phyloP scores from a whole-genome alignment of 2,797 vertebrate genomes.

The Erpetoichthys calabaricus region DNA sequence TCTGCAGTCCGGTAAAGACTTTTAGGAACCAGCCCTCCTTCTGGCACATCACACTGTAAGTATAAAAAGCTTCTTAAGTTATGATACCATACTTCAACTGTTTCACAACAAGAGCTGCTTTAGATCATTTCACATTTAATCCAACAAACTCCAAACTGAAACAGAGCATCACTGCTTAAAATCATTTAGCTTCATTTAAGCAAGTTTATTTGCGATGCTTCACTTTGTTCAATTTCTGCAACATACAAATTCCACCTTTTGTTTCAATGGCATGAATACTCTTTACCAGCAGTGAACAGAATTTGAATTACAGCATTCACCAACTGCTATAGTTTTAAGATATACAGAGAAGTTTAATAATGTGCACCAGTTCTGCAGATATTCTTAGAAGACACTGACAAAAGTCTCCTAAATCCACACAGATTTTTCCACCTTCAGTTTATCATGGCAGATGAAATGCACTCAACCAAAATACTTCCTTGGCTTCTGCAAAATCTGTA shows the following conservation, averaged over 20 bases:
- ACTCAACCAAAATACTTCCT: background rate
- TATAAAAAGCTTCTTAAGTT: too few relatives aligned
- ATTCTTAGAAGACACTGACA: background rate
- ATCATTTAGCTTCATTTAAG: background rate
- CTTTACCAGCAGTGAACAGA: too few relatives aligned
- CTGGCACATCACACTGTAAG: constrained; percentile 84
- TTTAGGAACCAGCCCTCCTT: constrained; percentile 91
- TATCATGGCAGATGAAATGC: background rate
- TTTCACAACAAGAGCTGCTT: background rate
- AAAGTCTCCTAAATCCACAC: constrained; percentile 10
- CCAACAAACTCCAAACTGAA: background rate
- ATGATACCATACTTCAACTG: too few relatives aligned
- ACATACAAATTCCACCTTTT: too few relatives aligned
- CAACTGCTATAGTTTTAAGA: too few relatives aligned
- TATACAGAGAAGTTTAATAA: too few relatives aligned
- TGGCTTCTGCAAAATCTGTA: too few relatives aligned
- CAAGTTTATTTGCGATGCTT: too few relatives aligned
- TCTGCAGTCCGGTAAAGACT: constrained; percentile 89
- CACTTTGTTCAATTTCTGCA: too few relatives aligned
- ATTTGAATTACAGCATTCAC: too few relatives aligned
- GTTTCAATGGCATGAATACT: too few relatives aligned
- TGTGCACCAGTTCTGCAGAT: background rate
- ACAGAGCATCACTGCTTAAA: background rate
- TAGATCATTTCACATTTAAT: background rate
- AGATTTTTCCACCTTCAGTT: background rate